Conservation (phyloP, 2,113 vertebrate genomes). For the Nicator chloris region DNA sequence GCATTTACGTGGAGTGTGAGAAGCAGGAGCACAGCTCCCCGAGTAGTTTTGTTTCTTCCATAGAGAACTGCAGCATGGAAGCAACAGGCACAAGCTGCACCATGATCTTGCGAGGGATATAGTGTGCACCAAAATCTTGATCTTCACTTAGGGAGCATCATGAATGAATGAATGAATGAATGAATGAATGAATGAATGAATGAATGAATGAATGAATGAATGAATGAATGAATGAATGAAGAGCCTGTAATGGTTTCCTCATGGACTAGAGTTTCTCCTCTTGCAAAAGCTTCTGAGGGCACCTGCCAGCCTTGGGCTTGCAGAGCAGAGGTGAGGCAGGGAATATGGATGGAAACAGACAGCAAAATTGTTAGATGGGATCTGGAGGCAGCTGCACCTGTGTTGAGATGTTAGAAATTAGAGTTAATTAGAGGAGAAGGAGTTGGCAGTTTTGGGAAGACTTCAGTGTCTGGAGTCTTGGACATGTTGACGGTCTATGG, state of each 20-base stretch:
- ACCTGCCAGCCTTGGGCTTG: neutral
- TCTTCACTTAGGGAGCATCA: neutral
- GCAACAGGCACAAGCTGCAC: neutral
- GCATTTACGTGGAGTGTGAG: neutral
- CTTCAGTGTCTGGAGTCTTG: neutral
- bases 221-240: neutral
- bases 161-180: neutral
- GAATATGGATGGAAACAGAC: neutral
- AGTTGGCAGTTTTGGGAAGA: neutral
- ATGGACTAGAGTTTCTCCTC: neutral
- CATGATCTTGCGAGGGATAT: neutral
- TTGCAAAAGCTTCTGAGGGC: neutral
- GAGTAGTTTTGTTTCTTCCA: neutral
- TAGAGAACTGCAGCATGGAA: neutral
- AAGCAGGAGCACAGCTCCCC: neutral
- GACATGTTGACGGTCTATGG: rapidly evolving
- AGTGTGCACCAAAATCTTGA: neutral
- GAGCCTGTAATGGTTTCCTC: neutral
- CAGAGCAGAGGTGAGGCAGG: neutral
- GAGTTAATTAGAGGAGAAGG: neutral
- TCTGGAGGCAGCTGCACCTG: neutral
- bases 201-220: neutral
- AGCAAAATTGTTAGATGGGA: neutral
- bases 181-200: neutral
- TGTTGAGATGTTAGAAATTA: neutral